A percentile compares a stretch with the other conserved stretches of the same genome.
Conservation (phyloP, 2,888 invertebrate species). For the Boloria selene region DNA sequence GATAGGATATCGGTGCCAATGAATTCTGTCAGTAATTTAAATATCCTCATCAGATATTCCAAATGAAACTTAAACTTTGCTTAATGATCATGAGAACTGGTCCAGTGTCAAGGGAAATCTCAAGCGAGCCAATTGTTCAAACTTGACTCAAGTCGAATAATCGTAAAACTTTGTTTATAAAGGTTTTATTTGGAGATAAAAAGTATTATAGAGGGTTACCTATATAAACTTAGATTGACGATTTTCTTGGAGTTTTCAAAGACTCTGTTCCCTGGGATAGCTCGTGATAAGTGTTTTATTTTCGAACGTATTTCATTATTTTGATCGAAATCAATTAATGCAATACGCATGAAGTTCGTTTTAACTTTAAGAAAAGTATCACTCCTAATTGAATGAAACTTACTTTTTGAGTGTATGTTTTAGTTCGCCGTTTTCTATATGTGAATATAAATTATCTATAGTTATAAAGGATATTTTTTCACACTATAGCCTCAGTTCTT, state of each 20-base stretch:
- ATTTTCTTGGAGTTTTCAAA: constrained; percentile 22
- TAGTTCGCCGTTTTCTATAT: too few relatives aligned
- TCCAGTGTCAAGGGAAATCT: constrained; percentile 66
- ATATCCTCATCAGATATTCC: constrained; percentile 17
- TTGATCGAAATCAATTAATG: too few relatives aligned
- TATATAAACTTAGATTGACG: constrained; percentile 42
- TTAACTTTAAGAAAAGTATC: too few relatives aligned
- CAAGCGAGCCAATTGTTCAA: constrained; percentile 43
- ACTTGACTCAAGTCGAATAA: constrained; percentile 41
- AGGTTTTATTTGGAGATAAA: constrained; percentile 42
- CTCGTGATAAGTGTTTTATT: constrained; percentile 16
- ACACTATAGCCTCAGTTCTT: too few relatives aligned
- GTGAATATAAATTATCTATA: too few relatives aligned
- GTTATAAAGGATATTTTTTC: too few relatives aligned
- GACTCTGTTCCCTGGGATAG: constrained; percentile 29
- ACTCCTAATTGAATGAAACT: too few relatives aligned
- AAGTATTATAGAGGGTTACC: constrained; percentile 42
- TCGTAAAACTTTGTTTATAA: constrained; percentile 46
- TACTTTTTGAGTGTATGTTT: too few relatives aligned
- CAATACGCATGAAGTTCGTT: too few relatives aligned
- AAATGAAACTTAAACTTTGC: constrained; percentile 27
- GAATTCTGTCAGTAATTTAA: constrained; percentile 20
- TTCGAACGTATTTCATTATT: constrained; percentile 3
- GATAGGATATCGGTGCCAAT: constrained; percentile 7
- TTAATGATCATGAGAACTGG: constrained; percentile 28